Evolutionary conservation across 2,888 invertebrate genomes (phyloP).

Genomic region (Plagiodera versicolora): DNA sequence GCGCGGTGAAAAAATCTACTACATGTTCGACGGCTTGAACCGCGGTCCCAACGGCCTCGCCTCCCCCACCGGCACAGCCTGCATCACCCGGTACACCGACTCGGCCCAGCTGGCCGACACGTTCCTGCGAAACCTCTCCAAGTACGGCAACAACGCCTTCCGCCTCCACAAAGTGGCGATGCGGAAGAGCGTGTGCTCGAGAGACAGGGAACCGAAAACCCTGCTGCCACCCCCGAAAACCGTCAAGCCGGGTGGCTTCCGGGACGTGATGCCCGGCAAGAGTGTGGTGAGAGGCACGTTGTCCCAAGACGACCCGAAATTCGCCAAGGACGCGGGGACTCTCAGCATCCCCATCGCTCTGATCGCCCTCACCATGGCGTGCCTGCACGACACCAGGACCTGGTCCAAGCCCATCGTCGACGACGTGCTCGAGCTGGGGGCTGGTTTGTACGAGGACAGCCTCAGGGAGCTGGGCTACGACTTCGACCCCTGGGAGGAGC

Average conservation of each 20-base stretch:
- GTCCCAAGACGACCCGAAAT: slow-evolving; percentile 57
- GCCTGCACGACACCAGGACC: slow-evolving; percentile 59
- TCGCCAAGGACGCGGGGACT: slow-evolving; percentile 56
- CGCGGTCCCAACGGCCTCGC: slow-evolving; percentile 51
- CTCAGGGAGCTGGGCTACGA: slow-evolving; percentile 59
- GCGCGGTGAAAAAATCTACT: slow-evolving; percentile 52
- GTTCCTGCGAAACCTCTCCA: slow-evolving; percentile 46
- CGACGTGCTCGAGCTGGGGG: slow-evolving; percentile 58
- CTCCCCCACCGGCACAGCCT: slow-evolving; percentile 49
- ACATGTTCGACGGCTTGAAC: slow-evolving; percentile 56
- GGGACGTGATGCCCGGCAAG: slow-evolving; percentile 19
- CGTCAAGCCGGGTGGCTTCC: slow-evolving; percentile 34
- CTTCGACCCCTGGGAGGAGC: slow-evolving; percentile 61
- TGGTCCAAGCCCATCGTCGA: slow-evolving; percentile 65
- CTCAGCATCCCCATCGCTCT: slow-evolving; percentile 63
- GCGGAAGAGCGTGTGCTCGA: slow-evolving; percentile 37
- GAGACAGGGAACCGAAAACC: slow-evolving; percentile 40
- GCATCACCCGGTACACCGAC: slow-evolving; percentile 49
- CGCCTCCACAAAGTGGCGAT: slow-evolving; percentile 43
- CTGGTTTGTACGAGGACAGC: slow-evolving; percentile 58
- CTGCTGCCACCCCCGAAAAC: slow-evolving; percentile 31
- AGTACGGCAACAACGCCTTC: slow-evolving; percentile 45
- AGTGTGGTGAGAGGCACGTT: slow-evolving; percentile 54
- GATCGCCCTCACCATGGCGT: slow-evolving; percentile 62
- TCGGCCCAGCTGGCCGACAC: slow-evolving; percentile 43